Evolutionary conservation across 2,797 vertebrate species (phyloP).

Genomic region (Aplochiton taeniatus): DNA sequence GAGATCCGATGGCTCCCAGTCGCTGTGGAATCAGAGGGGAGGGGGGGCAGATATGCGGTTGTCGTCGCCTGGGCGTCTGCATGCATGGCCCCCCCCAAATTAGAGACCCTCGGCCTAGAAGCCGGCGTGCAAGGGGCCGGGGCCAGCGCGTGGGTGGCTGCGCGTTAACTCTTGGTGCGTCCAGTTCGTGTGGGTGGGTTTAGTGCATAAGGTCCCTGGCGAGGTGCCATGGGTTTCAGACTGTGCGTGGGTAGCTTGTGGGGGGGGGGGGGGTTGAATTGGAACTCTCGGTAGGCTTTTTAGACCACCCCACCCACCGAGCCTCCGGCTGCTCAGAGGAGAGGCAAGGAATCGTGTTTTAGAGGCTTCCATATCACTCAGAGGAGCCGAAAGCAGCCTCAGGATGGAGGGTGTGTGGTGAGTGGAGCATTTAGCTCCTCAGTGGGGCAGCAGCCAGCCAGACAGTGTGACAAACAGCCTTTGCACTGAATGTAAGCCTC

Average conservation of each 20-base stretch:
- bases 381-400: background rate
- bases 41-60: constrained; percentile 54
- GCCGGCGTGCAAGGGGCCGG: constrained; percentile 27
- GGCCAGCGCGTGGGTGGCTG: constrained; percentile 40
- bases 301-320: background rate
- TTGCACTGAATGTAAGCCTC: constrained; percentile 11
- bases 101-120: constrained; percentile 50
- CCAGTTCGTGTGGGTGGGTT: constrained; percentile 24
- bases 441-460: constrained; percentile 10
- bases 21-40: constrained; percentile 37
- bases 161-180: background rate
- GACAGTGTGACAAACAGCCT: constrained; percentile 8
- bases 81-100: constrained; percentile 56
- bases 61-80: constrained; percentile 56
- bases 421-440: constrained; percentile 19
- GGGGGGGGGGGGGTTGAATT: background rate
- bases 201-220: background rate
- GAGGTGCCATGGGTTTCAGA: too few species aligned
- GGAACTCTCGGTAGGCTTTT: constrained; percentile 12
- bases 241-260: too few species aligned
- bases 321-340: constrained; percentile 7
- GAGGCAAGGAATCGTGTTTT: constrained; percentile 14
- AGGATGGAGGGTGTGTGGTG: constrained; percentile 6
- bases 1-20: constrained; percentile 58
- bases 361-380: constrained; percentile 18